These are phyloP conservation scores for Cryptoblepharus egeriae DNA, from an alignment of 2,797 vertebrate species.

Conservation along the genomic window DNA sequence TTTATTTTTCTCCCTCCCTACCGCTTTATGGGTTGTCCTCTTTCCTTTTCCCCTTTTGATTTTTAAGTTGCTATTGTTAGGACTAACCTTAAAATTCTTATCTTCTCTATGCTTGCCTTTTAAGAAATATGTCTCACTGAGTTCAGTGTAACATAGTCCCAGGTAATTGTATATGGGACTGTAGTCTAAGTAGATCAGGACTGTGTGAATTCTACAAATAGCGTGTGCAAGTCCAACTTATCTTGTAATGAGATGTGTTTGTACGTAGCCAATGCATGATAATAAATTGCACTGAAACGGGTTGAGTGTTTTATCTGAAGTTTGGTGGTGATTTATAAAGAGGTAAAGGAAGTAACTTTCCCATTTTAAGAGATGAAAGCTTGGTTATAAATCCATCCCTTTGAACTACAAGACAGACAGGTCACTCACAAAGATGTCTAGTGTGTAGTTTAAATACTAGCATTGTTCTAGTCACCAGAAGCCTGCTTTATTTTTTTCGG, in stretches of 20 bases:
- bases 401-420: background rate
- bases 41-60: no score
- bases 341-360: background rate
- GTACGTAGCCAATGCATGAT: background rate
- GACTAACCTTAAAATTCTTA: background rate
- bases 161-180: no score
- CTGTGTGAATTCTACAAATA: background rate
- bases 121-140: no score
- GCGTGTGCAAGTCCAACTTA: background rate
- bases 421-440: slow-evolving; percentile 5
- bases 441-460: background rate
- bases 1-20: no score
- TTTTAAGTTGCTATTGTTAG: background rate
- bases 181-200: background rate
- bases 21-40: no score
- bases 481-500: slow-evolving; percentile 42
- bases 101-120: no score
- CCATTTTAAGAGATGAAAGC: slow-evolving; percentile 3
- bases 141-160: no score
- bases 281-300: background rate
- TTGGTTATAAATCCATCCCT: slow-evolving; percentile 16
- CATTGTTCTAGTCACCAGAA: slow-evolving; percentile 9
- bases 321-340: background rate
- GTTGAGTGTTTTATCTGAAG: background rate
- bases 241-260: background rate